These are phyloP conservation scores for Mormyrops boulengeri DNA, from an alignment of 2,797 vertebrate species.

Conservation along the genomic window DNA sequence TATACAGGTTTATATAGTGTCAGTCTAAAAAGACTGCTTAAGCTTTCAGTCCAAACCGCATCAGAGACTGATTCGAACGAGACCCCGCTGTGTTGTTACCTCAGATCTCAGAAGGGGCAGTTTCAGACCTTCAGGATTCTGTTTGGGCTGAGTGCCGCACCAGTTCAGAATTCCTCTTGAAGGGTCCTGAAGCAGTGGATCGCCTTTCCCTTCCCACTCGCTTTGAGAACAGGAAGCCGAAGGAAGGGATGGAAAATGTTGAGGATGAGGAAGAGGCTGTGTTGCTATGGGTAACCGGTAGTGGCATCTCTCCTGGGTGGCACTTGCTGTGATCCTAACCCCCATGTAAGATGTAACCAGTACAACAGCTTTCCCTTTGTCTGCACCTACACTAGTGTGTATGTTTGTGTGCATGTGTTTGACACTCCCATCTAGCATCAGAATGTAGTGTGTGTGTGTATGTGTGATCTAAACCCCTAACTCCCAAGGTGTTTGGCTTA, in stretches of 20 bases:
- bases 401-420: neutral
- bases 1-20: neutral
- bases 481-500: neutral
- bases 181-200: slow-evolving; percentile 40
- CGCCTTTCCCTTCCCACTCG: slow-evolving; percentile 33
- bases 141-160: slow-evolving; percentile 56
- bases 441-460: slow-evolving; percentile 38
- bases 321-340: slow-evolving; percentile 20
- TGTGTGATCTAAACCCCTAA: slow-evolving; percentile 18
- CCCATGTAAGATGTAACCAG: neutral
- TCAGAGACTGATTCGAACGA: neutral
- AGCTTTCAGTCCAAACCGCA: neutral
- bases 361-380: neutral
- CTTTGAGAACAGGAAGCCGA: slow-evolving; percentile 19
- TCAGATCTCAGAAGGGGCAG: slow-evolving; percentile 17
- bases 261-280: slow-evolving; percentile 48
- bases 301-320: neutral
- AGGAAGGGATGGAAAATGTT: slow-evolving; percentile 25
- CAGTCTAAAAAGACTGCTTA: neutral
- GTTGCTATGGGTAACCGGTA: slow-evolving; percentile 63
- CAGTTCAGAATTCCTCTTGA: slow-evolving; percentile 44
- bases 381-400: neutral
- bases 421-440: neutral
- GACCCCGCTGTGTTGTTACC: slow-evolving; percentile 19
- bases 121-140: slow-evolving; percentile 40